Percentiles rank a stretch among this genome's conserved stretches.
Conservation (phyloP, 2,113 vertebrate genomes). For the Mesocricetus auratus region DNA sequence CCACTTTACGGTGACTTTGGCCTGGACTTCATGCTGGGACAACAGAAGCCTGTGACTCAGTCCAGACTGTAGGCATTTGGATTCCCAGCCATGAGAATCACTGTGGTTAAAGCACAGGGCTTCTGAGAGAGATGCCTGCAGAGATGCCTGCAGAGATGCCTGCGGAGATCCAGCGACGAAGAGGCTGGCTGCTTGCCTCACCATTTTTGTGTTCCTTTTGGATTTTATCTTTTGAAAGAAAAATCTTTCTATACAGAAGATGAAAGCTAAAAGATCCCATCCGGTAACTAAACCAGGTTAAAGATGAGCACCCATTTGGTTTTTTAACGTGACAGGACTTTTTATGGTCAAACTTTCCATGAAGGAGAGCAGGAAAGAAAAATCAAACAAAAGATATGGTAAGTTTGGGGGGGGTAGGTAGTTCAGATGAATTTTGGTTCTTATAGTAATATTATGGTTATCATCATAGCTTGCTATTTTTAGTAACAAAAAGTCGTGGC, state of each 20-base stretch:
- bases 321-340: not conserved
- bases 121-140: slow-evolving; percentile 20
- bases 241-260: not conserved
- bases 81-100: slow-evolving; percentile 66
- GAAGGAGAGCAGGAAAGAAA: not conserved
- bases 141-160: slow-evolving; percentile 20
- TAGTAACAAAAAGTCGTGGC: not conserved
- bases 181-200: not conserved
- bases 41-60: slow-evolving; percentile 76
- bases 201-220: slow-evolving; percentile 16
- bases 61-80: slow-evolving; percentile 56
- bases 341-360: not conserved
- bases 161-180: slow-evolving; percentile 7
- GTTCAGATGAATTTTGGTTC: not conserved
- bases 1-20: slow-evolving; percentile 77
- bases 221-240: slow-evolving; percentile 39
- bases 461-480: slow-evolving; percentile 23
- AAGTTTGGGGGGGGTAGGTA: not conserved
- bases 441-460: not conserved
- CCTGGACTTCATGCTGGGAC: slow-evolving; percentile 75
- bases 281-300: not conserved
- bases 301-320: not conserved
- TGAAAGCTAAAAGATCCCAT: not conserved
- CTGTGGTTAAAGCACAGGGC: slow-evolving; percentile 48
- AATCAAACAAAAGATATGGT: not conserved